Conservation (phyloP, 2,888 invertebrate genomes). For the Drosophila engyochracea region DNA sequence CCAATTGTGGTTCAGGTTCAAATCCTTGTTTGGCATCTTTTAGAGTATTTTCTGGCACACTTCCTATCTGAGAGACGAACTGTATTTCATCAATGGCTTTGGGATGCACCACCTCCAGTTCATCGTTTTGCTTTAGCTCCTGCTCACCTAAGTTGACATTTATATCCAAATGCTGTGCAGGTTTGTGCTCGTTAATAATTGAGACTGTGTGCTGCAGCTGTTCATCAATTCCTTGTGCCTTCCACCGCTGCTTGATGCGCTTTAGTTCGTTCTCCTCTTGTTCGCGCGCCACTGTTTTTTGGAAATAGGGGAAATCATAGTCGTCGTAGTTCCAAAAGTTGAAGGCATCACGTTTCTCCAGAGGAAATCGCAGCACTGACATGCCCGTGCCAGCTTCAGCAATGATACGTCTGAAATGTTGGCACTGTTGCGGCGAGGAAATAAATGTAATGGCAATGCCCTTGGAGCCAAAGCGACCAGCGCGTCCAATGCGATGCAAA, state of each 20-base stretch:
- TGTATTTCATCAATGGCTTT: background rate
- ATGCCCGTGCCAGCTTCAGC: conserved; percentile 86
- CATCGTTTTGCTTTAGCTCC: background rate
- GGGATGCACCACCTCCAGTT: background rate
- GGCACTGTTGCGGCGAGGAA: conserved; percentile 88
- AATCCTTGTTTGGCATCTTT: background rate
- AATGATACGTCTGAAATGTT: conserved; percentile 87
- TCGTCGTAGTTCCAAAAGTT: conserved; percentile 80
- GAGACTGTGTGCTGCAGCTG: background rate
- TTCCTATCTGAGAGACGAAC: background rate
- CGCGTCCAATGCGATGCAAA: conserved; percentile 97
- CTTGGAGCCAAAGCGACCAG: conserved; percentile 96
- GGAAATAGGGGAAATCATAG: conserved; percentile 60
- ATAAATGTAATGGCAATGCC: conserved; percentile 92
- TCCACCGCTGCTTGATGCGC: conserved; percentile 47
- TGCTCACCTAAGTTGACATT: background rate
- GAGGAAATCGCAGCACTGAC: conserved; percentile 86
- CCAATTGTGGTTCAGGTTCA: background rate
- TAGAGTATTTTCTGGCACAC: no score
- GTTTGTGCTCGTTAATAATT: background rate
- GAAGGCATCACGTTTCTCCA: conserved; percentile 23
- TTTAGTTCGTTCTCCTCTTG: conserved; percentile 29
- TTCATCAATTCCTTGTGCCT: background rate
- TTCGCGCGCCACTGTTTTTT: conserved; percentile 24
- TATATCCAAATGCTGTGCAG: background rate